Evolutionary conservation across 2,797 vertebrate species (phyloP), one percentile per base, ranked within the genome.

Genomic region (Falco biarmicus): DNA sequence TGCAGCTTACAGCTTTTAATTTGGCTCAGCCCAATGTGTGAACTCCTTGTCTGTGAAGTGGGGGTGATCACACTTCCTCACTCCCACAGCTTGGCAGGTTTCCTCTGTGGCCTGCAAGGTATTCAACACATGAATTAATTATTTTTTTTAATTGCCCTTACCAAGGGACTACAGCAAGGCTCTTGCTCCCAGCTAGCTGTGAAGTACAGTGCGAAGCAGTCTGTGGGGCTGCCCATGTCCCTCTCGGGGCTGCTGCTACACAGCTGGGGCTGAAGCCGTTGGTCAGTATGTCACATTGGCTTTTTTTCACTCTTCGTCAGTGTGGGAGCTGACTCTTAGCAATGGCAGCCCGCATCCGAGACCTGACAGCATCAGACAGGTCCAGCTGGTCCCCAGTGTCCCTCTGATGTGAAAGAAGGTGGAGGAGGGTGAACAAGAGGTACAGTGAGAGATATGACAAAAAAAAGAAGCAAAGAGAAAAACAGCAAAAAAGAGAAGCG

Each of bases 141-240:
- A 54, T 11, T 31, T 17, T 45, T 73, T 66, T 56, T 77, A 56
- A 59, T 71, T 74, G 71, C 28, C 39, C 25, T 95, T 77, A 25
- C 28, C n/a, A 41, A 26, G 81, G 54, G 56, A 17, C 47, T 54
- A 13, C n/a, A 21, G 61, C 19, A 29, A 32, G 54, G 61, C 63
- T 68, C 4, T 1, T 34, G 59, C n/a, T 66, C 71, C 75, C 48
- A 41, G 64, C 28, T 34, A n/a, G 6, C 53, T 45, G 53, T 1
- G 25, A 29, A 85, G 29, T 26, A 7, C 45, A 7, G 50, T 1
- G 0, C 0, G 1, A 34, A 65, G 57, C 56, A 43, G 20, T 15
- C 19, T 4, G 7, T 0, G 3, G 41, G 7, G 24, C 53, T 89
- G 74, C 50, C 41, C 0, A 0, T 0, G 0, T 43, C 39, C 19